Percentiles rank a stretch among this genome's conserved stretches.
Evolutionary conservation across 2,888 invertebrate species (phyloP).

Genomic region (Sipha maydis): DNA sequence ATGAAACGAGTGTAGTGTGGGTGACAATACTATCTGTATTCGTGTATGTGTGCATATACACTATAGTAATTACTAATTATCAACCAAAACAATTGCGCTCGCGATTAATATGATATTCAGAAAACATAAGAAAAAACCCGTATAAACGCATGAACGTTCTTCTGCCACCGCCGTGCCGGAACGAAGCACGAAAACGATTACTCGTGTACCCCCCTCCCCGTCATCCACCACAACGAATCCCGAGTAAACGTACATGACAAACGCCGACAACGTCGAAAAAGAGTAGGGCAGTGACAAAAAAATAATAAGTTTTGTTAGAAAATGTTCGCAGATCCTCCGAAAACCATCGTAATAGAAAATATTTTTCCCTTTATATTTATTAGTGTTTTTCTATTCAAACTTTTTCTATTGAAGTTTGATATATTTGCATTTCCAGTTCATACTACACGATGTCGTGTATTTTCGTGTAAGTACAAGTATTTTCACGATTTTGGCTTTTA

Average conservation of each 20-base stretch:
- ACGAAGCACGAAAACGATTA: constrained; percentile 7
- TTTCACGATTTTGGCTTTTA: constrained; percentile 48
- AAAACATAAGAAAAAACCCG: background rate
- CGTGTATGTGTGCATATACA: background rate
- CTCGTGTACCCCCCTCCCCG: background rate
- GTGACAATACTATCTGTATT: background rate
- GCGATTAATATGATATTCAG: constrained; percentile 24
- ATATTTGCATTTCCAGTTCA: constrained; percentile 48
- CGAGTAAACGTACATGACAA: constrained; percentile 11
- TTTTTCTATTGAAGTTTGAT: constrained; percentile 56
- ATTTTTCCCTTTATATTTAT: constrained; percentile 37
- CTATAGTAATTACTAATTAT: constrained; percentile 29
- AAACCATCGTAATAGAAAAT: constrained; percentile 7
- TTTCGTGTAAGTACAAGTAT: background rate
- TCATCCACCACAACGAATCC: background rate
- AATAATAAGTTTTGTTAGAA: background rate
- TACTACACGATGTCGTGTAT: constrained; percentile 10
- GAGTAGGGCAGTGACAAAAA: background rate
- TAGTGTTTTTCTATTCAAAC: constrained; percentile 56
- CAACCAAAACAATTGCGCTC: constrained; percentile 33
- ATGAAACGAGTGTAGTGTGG: background rate
- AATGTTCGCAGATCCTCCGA: constrained; percentile 27
- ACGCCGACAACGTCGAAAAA: background rate
- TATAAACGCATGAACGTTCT: background rate
- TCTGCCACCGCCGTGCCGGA: background rate